phyloP scores from a whole-genome alignment of 1,140 invertebrate genomes.

The Aphelenchoides fujianensis region DNA sequence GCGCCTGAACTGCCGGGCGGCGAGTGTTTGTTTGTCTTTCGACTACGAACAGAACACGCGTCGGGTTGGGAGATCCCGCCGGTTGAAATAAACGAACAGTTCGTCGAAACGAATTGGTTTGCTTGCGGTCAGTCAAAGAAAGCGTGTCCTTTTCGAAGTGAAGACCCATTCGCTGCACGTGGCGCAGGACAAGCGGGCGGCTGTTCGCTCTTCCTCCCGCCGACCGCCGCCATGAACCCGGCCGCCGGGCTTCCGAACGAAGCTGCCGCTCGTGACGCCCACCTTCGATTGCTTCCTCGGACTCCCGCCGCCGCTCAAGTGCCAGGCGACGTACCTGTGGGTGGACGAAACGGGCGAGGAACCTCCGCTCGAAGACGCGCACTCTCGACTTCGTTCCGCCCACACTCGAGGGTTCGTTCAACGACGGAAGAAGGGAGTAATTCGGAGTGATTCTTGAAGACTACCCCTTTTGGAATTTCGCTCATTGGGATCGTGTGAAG shows the following conservation, averaged over 20 bases:
- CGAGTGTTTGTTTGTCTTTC: too few relatives aligned
- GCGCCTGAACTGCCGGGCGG: too few relatives aligned
- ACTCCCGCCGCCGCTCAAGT: slow-evolving; percentile 43
- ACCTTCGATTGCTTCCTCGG: slow-evolving; percentile 45
- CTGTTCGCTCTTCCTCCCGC: background rate
- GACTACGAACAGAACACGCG: too few relatives aligned
- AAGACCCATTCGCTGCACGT: too few relatives aligned
- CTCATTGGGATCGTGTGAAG: slow-evolving; percentile 66
- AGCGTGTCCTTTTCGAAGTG: too few relatives aligned
- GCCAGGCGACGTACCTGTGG: slow-evolving; percentile 54
- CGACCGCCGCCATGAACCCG: background rate
- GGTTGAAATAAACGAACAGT: too few relatives aligned
- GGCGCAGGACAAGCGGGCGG: too few relatives aligned
- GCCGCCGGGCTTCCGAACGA: too few relatives aligned
- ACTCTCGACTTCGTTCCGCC: background rate
- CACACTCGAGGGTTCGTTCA: background rate
- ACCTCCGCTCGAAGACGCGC: slow-evolving; percentile 28
- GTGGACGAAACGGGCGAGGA: slow-evolving; percentile 51
- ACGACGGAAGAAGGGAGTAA: too few relatives aligned
- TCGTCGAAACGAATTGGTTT: background rate
- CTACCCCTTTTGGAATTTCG: slow-evolving; percentile 90
- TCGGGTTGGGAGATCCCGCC: too few relatives aligned
- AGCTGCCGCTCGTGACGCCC: slow-evolving; percentile 36
- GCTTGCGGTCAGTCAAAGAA: background rate
- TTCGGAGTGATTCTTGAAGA: too few relatives aligned